Conservation (phyloP, 2,797 vertebrate genomes). For the Halcyon leucocephala region DNA sequence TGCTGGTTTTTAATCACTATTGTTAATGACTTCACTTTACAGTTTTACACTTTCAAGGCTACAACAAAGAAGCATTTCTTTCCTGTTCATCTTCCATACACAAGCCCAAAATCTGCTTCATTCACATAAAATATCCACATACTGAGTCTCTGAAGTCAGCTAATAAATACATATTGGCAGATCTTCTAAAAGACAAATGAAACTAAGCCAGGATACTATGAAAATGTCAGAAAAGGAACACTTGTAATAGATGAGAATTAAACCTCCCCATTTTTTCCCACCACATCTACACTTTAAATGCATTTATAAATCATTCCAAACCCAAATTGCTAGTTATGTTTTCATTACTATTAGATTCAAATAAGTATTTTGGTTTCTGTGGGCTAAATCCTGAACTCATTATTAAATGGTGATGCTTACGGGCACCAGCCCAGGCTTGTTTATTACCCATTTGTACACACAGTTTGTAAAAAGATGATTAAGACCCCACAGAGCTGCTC, state of each 20-base stretch:
- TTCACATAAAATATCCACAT: neutral
- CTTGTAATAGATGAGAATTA: neutral
- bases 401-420: neutral
- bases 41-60: neutral
- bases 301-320: constrained; percentile 11
- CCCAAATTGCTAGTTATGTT: constrained; percentile 3
- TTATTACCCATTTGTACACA: neutral
- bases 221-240: neutral
- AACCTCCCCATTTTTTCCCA: neutral
- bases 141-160: neutral
- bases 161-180: neutral
- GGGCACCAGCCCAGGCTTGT: neutral
- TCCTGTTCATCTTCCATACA: neutral
- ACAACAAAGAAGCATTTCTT: neutral
- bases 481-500: neutral
- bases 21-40: neutral
- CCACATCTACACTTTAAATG: neutral
- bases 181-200: neutral
- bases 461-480: neutral
- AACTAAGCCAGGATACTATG: neutral
- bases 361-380: neutral
- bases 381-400: neutral
- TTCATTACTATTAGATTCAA: neutral
- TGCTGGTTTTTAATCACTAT: neutral
- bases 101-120: neutral